These are phyloP conservation scores for Daphoenositta chrysoptera DNA, from an alignment of 2,113 vertebrate species.

Conservation along the genomic window DNA sequence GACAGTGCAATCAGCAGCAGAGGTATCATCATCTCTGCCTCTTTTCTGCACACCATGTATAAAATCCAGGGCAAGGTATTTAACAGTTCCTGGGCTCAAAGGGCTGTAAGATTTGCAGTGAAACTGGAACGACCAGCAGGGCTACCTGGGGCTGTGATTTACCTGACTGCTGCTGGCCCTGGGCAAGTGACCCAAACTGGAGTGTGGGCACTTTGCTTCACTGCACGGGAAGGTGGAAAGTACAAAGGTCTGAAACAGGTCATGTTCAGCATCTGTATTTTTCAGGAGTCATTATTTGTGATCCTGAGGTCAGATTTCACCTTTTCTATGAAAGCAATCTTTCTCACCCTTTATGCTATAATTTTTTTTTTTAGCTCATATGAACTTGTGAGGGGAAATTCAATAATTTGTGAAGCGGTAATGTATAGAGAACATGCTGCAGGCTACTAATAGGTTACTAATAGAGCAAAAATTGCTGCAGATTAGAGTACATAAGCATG, in stretches of 20 bases:
- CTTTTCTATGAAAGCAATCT: neutral
- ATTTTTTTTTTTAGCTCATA: neutral
- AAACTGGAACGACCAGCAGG: neutral
- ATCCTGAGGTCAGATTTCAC: neutral
- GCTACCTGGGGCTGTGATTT: neutral
- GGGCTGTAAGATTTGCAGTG: neutral
- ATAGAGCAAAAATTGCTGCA: conserved; percentile 20
- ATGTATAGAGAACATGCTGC: neutral
- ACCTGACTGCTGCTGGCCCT: neutral
- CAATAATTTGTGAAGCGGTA: neutral
- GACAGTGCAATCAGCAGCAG: neutral
- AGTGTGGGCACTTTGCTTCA: neutral
- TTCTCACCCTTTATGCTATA: neutral
- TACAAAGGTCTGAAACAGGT: neutral
- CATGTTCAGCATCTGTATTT: neutral
- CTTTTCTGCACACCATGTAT: neutral
- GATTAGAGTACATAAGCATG: neutral
- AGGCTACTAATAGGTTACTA: conserved; percentile 8
- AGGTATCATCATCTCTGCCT: neutral
- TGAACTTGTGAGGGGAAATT: neutral
- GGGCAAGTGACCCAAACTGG: neutral
- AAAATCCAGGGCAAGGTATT: neutral
- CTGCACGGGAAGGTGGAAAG: neutral
- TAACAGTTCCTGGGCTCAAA: neutral
- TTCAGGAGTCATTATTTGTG: neutral